Evolutionary conservation across 1,140 invertebrate species (phyloP), one percentile per base, ranked within the genome.

Genomic region (Lutraria rhynchaena): DNA sequence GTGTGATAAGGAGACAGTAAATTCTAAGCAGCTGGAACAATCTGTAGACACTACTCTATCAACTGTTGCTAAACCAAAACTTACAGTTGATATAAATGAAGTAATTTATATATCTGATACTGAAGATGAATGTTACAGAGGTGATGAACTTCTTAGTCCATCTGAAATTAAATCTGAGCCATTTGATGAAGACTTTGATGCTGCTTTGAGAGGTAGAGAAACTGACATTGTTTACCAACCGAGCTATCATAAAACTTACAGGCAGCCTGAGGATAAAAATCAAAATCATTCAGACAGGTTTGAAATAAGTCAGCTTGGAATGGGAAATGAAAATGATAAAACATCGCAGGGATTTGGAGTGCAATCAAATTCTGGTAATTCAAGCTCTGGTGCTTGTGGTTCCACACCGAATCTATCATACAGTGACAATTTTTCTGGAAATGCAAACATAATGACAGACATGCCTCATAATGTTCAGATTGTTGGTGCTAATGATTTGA

Each of bases 131-230:
- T 24, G 5, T 58, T 24, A 19, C 1, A 27, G 46, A 1, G 22
- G 2, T 11, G 41, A 67, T 7, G 24, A 60, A 41, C 24, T 75
- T 22, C 22, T 46, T 3, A 49, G 71, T 33, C 55, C 44, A 1
- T 22, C 31, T 65, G 60, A 67, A 51, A 77, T 77, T 13, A 77
- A 77, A 35, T 17, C 22, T 53, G 75, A 77, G 67, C 60, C 60
- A 35, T 31, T 51, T 55, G 75, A 77, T 67, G 75, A 53, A 19
- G 75, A 67, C 37, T 77, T 77, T 77, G 61, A 77, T 35, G 35
- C 17, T 2, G 51, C 55, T 35, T 44, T 65, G 27, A 24, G 67
- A 24, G 46, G 31, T 27, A 27, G n/a, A 4, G 15, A 15, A 41
- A 41, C 37, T 41, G 37, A 5, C 5, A 41, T 5, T 41, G 37